These are phyloP conservation scores for Cossypha niveicapilla DNA, from an alignment of 2,797 vertebrate genomes.

Conservation along the genomic window DNA sequence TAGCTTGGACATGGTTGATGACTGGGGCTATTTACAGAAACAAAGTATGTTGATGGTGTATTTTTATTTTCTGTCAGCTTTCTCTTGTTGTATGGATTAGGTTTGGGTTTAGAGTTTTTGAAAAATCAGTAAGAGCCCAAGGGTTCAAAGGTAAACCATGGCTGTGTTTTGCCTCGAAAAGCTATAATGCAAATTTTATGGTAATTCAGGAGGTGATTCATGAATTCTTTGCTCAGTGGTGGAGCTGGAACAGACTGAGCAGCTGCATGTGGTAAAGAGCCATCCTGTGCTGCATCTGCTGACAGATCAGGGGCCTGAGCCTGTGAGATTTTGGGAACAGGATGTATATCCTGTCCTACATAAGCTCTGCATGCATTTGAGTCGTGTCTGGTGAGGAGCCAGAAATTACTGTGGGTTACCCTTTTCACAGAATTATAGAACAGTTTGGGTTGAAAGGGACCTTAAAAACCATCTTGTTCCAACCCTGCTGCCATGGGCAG, in stretches of 20 bases:
- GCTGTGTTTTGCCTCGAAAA: not conserved
- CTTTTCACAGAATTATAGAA: not conserved
- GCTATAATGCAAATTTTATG: not conserved
- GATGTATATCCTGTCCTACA: not conserved
- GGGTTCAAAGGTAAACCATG: not conserved
- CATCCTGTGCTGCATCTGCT: not conserved
- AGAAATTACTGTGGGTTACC: not conserved
- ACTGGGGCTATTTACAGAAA: not conserved
- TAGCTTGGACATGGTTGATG: not conserved
- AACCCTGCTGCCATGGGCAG: accelerated
- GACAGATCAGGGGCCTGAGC: not conserved
- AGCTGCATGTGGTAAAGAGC: accelerated
- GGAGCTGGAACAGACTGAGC: not conserved
- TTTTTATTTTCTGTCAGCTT: not conserved
- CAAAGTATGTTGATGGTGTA: not conserved
- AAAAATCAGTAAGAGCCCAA: not conserved
- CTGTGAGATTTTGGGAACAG: not conserved
- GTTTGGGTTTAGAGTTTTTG: not conserved
- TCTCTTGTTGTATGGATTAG: accelerated
- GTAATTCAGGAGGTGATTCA: not conserved
- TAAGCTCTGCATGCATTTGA: not conserved
- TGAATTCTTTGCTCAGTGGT: not conserved
- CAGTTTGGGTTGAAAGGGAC: not conserved
- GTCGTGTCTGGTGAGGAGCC: not conserved
- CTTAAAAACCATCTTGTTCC: not conserved